These are phyloP conservation scores for Tinea pellionella DNA, from an alignment of 2,888 invertebrate species.

Conservation along the genomic window DNA sequence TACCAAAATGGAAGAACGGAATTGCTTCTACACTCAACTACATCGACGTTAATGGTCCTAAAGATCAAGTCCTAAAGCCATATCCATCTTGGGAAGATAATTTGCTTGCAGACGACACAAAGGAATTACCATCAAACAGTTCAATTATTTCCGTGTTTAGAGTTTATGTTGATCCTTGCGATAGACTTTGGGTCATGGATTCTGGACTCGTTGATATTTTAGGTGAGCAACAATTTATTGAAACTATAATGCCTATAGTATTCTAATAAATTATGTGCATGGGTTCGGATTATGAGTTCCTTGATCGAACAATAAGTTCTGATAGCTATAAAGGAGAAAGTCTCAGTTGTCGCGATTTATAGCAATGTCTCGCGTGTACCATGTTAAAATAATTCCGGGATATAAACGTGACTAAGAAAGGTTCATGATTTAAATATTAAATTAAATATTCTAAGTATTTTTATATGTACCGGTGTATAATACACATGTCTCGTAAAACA, in stretches of 20 bases:
- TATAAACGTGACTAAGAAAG: not conserved
- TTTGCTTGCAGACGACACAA: conserved; percentile 71
- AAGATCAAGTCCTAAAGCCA: conserved; percentile 78
- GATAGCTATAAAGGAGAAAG: not conserved
- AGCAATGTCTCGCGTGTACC: not conserved
- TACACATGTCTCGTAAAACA: no score
- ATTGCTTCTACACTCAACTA: conserved; percentile 79
- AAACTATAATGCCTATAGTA: not conserved
- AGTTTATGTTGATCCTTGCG: conserved; percentile 78
- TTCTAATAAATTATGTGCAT: not conserved
- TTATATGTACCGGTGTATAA: no score
- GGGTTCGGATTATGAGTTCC: not conserved
- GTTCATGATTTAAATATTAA: not conserved
- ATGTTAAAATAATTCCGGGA: conserved; percentile 2
- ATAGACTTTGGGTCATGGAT: conserved; percentile 86
- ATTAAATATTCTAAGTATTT: no score
- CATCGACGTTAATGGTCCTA: conserved; percentile 70
- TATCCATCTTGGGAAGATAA: conserved; percentile 86
- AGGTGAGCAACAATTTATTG: conserved; percentile 45
- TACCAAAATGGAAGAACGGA: conserved; percentile 78
- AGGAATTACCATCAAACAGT: conserved; percentile 63
- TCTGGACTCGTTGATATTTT: conserved; percentile 81
- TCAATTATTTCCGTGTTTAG: conserved; percentile 80
- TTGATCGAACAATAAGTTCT: not conserved
- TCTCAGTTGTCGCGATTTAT: not conserved